Evolutionary conservation across 2,113 vertebrate species (phyloP).

Genomic region (Leuciscus idus): DNA sequence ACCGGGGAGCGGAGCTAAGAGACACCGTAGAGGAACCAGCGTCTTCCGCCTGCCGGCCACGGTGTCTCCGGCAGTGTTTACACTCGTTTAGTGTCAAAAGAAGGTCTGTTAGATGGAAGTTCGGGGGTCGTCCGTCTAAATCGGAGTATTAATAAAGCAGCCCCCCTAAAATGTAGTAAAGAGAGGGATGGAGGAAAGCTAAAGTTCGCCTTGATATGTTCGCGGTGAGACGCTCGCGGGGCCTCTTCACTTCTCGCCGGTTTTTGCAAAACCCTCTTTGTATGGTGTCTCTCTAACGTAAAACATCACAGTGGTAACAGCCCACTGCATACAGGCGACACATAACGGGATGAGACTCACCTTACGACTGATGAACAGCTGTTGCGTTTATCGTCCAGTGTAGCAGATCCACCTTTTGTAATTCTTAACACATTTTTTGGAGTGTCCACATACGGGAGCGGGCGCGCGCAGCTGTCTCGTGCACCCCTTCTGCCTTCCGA

Average conservation of each 20-base stretch:
- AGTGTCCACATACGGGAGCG: constrained; percentile 50
- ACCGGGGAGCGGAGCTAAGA: constrained; percentile 74
- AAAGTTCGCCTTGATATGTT: constrained; percentile 39
- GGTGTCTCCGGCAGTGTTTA: constrained; percentile 45
- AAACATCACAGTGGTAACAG: background rate
- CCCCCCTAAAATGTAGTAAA: background rate
- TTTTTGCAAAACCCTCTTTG: constrained; percentile 75
- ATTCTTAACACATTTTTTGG: constrained; percentile 51
- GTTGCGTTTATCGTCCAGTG: constrained; percentile 4
- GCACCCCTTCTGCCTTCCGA: constrained; percentile 52
- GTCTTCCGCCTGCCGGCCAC: constrained; percentile 71
- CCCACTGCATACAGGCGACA: background rate
- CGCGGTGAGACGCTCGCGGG: constrained; percentile 65
- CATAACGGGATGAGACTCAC: constrained; percentile 26
- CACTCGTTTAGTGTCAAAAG: background rate
- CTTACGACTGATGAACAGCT: constrained; percentile 37
- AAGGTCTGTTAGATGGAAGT: background rate
- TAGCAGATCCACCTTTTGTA: constrained; percentile 40
- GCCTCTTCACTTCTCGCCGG: constrained; percentile 73
- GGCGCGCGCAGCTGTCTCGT: constrained; percentile 54
- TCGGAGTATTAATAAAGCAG: background rate
- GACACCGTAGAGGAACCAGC: constrained; percentile 77
- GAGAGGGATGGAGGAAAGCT: background rate
- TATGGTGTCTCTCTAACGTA: constrained; percentile 60
- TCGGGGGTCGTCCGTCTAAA: background rate